These are phyloP conservation scores for Ctenomys sociabilis DNA, from an alignment of 2,113 vertebrate genomes.

Conservation along the genomic window DNA sequence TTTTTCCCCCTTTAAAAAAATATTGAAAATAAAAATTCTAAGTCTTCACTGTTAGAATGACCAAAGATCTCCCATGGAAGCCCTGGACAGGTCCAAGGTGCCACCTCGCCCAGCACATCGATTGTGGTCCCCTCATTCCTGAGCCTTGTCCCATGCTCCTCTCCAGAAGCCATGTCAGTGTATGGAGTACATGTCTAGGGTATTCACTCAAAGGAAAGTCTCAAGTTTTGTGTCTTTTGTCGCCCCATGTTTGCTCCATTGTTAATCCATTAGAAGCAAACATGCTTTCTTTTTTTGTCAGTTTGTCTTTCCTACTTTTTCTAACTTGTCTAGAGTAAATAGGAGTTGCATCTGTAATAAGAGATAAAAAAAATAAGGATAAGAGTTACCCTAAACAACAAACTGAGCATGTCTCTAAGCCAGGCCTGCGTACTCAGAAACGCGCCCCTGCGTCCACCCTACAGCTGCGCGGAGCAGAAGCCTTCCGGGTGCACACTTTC, in stretches of 20 bases:
- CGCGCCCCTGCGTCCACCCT: background rate
- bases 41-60: too few relatives aligned
- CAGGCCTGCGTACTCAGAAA: background rate
- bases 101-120: too few relatives aligned
- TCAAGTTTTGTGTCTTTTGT: too few relatives aligned
- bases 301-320: background rate
- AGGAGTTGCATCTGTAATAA: background rate
- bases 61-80: too few relatives aligned
- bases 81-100: too few relatives aligned
- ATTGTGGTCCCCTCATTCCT: too few relatives aligned
- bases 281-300: background rate
- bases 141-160: too few relatives aligned
- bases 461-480: background rate
- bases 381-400: background rate
- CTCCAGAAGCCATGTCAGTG: too few relatives aligned
- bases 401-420: background rate
- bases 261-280: background rate
- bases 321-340: background rate
- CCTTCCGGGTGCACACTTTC: background rate
- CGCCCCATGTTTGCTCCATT: background rate
- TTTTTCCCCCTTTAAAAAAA: too few relatives aligned
- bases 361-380: background rate
- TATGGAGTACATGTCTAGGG: too few relatives aligned
- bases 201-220: too few relatives aligned
- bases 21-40: too few relatives aligned